phyloP scores from a whole-genome alignment of 1,140 invertebrate species.

The Battus philenor region DNA sequence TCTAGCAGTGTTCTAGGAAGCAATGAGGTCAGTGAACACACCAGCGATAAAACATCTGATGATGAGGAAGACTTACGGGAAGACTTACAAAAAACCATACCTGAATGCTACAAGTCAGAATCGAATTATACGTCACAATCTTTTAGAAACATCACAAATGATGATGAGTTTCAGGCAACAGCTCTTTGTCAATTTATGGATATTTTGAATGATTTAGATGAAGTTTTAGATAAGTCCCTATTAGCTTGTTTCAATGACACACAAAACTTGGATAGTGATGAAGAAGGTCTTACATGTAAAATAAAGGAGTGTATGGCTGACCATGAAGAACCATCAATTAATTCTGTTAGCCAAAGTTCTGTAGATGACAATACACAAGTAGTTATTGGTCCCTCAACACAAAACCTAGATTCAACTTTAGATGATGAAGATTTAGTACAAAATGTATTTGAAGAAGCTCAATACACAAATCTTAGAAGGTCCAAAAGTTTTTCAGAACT shows the following conservation, averaged over 20 bases:
- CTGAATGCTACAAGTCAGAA: slow-evolving; percentile 65
- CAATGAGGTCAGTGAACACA: slow-evolving; percentile 51
- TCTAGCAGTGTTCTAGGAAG: slow-evolving; percentile 54
- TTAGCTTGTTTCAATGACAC: slow-evolving; percentile 58
- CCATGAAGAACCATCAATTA: slow-evolving; percentile 30
- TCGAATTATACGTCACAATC: slow-evolving; percentile 62
- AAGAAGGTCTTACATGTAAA: slow-evolving; percentile 65
- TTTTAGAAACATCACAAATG: slow-evolving; percentile 54
- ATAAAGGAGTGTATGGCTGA: slow-evolving; percentile 53
- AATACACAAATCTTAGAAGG: slow-evolving; percentile 36
- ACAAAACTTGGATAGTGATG: slow-evolving; percentile 58
- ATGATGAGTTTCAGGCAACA: slow-evolving; percentile 68
- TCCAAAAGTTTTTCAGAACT: slow-evolving; percentile 65
- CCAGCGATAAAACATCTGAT: slow-evolving; percentile 49
- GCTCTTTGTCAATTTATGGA: slow-evolving; percentile 72
- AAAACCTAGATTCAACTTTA: slow-evolving; percentile 28
- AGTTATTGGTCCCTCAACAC: slow-evolving; percentile 32
- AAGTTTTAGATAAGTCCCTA: slow-evolving; percentile 70
- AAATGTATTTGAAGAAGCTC: slow-evolving; percentile 24
- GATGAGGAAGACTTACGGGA: slow-evolving; percentile 63
- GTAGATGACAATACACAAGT: slow-evolving; percentile 66
- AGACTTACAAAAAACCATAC: slow-evolving; percentile 62
- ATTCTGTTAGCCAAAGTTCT: slow-evolving; percentile 41
- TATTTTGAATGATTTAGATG: slow-evolving; percentile 73
- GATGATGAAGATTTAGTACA: slow-evolving; percentile 36